Conservation (phyloP, 35 echinoderm and acorn worm genomes). For the Diadema setosum region DNA sequence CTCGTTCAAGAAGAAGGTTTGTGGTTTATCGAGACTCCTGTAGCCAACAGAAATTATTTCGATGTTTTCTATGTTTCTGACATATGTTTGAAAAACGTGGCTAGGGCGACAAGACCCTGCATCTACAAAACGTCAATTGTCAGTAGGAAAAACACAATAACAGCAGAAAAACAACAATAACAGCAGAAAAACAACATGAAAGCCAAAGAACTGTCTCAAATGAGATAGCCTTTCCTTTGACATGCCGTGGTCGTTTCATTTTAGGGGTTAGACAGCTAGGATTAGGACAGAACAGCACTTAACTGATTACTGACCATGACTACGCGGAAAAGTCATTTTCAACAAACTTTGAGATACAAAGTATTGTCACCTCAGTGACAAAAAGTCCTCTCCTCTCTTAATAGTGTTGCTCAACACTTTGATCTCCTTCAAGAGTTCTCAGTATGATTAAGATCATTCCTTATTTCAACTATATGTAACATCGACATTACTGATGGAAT, state of each 20-base stretch:
- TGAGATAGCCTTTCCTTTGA: too few species aligned
- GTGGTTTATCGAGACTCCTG: not conserved
- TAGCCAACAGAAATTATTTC: not conserved
- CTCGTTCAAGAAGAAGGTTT: constrained; percentile 19
- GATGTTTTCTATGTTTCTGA: not conserved
- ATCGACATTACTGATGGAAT: not conserved
- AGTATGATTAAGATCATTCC: not conserved
- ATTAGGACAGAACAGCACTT: too few species aligned
- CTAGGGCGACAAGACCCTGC: not conserved
- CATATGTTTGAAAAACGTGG: not conserved
- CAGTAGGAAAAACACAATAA: not conserved
- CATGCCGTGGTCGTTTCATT: too few species aligned
- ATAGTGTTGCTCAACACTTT: too few species aligned
- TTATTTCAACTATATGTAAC: not conserved
- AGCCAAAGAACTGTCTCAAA: not conserved
- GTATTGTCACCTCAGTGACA: too few species aligned
- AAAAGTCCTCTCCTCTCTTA: too few species aligned
- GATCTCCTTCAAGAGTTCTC: too few species aligned
- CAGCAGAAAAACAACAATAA: not conserved
- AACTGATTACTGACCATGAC: too few species aligned
- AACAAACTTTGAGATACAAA: too few species aligned
- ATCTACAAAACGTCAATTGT: not conserved
- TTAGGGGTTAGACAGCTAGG: too few species aligned
- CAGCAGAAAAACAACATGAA: not conserved
- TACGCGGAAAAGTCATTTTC: too few species aligned